Evolutionary conservation across 2,888 invertebrate species (phyloP).

Genomic region (Autographa gamma): DNA sequence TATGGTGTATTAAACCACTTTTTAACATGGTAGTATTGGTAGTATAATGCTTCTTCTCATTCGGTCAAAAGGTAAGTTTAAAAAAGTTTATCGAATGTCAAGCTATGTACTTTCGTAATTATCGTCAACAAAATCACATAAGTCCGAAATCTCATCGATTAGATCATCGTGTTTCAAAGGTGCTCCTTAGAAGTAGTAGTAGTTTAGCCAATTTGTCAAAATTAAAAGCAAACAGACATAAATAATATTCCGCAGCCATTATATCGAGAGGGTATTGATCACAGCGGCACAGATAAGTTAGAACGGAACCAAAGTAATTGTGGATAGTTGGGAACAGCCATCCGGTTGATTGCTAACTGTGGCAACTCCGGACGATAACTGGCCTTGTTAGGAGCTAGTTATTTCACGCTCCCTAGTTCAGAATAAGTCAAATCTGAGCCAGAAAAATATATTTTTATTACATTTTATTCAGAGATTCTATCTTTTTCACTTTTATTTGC

Average conservation of each 20-base stretch:
- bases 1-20: too few species aligned
- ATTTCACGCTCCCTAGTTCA: not conserved
- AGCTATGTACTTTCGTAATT: too few species aligned
- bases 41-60: too few species aligned
- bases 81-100: too few species aligned
- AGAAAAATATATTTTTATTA: not conserved
- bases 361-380: conserved; percentile 27
- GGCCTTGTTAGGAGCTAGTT: conserved; percentile 21
- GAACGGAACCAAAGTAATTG: conserved; percentile 14
- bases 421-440: not conserved
- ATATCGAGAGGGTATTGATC: conserved; percentile 15
- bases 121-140: not conserved
- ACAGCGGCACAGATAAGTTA: conserved; percentile 16
- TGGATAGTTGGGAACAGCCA: conserved; percentile 47
- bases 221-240: not conserved
- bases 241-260: conserved; percentile 4
- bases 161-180: not conserved
- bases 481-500: not conserved
- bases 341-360: conserved; percentile 61
- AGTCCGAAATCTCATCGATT: not conserved
- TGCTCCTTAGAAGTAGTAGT: too few species aligned
- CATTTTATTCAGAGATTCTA: not conserved
- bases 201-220: not conserved
- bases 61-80: too few species aligned
- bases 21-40: too few species aligned